Evolutionary conservation across 1,140 invertebrate species (phyloP).

Genomic region (Aphelenchoides besseyi): DNA sequence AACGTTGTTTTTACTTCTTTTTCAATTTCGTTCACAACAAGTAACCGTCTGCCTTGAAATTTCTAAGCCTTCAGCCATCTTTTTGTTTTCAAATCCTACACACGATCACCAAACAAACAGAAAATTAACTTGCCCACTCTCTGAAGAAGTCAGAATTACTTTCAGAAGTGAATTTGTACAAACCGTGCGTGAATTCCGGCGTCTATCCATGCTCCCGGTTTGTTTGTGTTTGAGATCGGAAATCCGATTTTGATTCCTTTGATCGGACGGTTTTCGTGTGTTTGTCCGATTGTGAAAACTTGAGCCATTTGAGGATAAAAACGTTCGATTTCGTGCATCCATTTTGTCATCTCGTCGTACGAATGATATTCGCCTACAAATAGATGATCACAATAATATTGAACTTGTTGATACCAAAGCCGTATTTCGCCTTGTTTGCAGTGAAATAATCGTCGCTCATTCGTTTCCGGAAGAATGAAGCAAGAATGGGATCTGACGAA

Average conservation of each 20-base stretch:
- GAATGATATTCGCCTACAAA: conserved; percentile 44
- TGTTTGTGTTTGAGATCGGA: conserved; percentile 44
- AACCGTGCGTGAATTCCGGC: conserved; percentile 60
- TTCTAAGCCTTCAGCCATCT: too few species aligned
- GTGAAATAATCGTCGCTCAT: conserved; percentile 50
- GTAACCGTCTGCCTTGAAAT: too few species aligned
- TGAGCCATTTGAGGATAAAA: conserved; percentile 62
- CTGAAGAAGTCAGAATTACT: too few species aligned
- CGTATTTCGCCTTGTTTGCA: conserved; percentile 52
- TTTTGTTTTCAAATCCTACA: too few species aligned
- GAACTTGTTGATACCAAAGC: conserved; percentile 30
- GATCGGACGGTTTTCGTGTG: conserved; percentile 63
- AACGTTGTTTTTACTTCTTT: too few species aligned
- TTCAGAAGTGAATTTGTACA: conserved; percentile 31
- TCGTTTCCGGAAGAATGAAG: conserved; percentile 52
- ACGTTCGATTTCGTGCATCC: conserved; percentile 63
- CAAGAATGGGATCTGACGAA: conserved; percentile 34
- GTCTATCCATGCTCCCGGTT: conserved; percentile 63
- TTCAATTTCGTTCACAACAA: too few species aligned
- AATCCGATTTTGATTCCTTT: conserved; percentile 64
- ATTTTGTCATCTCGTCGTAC: conserved; percentile 65
- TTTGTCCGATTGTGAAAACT: conserved; percentile 63
- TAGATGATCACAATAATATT: conserved; percentile 6
- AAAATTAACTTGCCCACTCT: too few species aligned
- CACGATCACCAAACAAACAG: too few species aligned